These are phyloP conservation scores for Sparidentex hasta DNA, from an alignment of 2,797 vertebrate genomes.

Conservation along the genomic window DNA sequence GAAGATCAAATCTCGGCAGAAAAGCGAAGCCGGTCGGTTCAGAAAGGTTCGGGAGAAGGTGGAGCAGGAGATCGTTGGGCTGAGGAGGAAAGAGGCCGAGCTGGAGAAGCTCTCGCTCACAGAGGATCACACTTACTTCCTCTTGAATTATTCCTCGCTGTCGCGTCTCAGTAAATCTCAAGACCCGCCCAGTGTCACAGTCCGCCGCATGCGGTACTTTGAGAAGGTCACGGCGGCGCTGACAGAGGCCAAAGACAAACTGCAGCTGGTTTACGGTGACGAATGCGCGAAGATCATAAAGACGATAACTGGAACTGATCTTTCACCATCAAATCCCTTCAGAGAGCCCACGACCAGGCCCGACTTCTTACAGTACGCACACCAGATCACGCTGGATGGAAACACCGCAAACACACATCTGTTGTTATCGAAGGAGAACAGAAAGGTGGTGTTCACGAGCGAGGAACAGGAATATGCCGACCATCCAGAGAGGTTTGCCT, in stretches of 20 bases:
- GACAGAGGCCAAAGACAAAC: conserved; percentile 23
- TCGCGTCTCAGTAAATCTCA: background rate
- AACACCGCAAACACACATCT: conserved; percentile 18
- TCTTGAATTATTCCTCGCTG: conserved; percentile 8
- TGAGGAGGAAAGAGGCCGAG: conserved; percentile 31
- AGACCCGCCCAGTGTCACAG: background rate
- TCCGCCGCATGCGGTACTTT: conserved; percentile 7
- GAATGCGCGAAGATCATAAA: conserved; percentile 28
- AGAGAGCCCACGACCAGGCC: background rate
- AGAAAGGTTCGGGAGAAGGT: conserved; percentile 7
- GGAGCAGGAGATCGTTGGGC: conserved; percentile 35
- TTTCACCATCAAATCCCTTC: background rate
- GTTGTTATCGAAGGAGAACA: conserved; percentile 10
- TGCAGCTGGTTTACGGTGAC: conserved; percentile 7
- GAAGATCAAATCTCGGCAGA: conserved; percentile 19
- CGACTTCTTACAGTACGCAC: conserved; percentile 10
- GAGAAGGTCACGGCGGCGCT: conserved; percentile 12
- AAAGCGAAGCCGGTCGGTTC: conserved; percentile 2
- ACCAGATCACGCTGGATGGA: conserved; percentile 30
- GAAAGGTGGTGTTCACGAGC: background rate
- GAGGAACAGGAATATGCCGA: background rate
- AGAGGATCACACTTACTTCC: conserved; percentile 34
- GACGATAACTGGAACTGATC: background rate
- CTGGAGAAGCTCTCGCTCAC: conserved; percentile 34
- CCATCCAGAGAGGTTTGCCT: conserved; percentile 28